Conservation (phyloP, 2,888 invertebrate genomes). For the Spodoptera exigua region DNA sequence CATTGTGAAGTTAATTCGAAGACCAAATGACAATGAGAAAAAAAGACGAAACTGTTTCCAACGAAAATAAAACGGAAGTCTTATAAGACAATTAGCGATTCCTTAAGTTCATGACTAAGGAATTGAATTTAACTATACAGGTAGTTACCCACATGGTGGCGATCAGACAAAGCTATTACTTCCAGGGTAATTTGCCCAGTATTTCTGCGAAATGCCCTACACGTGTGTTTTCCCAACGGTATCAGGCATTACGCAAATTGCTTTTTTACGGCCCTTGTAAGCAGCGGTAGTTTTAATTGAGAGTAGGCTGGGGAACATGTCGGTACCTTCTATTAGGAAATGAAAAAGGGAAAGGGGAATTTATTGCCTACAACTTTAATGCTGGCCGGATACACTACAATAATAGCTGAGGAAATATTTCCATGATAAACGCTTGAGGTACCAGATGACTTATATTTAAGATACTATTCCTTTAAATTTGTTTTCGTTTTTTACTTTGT, state of each 20-base stretch:
- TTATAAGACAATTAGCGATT: neutral
- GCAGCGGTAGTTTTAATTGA: conserved; percentile 38
- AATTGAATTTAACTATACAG: conserved; percentile 35
- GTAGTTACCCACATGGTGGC: conserved; percentile 2
- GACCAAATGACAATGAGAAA: too few relatives aligned
- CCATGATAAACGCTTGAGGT: too few relatives aligned
- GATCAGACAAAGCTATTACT: conserved; percentile 22
- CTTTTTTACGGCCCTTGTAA: conserved; percentile 33
- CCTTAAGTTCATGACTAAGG: neutral
- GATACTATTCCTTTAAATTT: too few relatives aligned
- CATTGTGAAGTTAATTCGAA: too few relatives aligned
- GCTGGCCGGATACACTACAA: neutral
- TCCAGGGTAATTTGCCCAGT: conserved; percentile 35
- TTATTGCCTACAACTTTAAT: neutral
- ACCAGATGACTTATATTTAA: too few relatives aligned
- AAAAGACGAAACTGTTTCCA: too few relatives aligned
- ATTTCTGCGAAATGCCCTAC: conserved; percentile 29
- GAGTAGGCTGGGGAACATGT: conserved; percentile 2
- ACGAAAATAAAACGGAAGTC: neutral
- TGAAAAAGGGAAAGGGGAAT: conserved; percentile 2
- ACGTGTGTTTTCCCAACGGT: conserved; percentile 46
- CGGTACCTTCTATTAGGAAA: neutral
- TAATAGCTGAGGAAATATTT: too few relatives aligned
- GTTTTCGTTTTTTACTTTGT: too few relatives aligned
- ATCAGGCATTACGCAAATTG: conserved; percentile 43